Evolutionary conservation across 2,113 vertebrate genomes (phyloP).

Genomic region (Eleginops maclovinus): DNA sequence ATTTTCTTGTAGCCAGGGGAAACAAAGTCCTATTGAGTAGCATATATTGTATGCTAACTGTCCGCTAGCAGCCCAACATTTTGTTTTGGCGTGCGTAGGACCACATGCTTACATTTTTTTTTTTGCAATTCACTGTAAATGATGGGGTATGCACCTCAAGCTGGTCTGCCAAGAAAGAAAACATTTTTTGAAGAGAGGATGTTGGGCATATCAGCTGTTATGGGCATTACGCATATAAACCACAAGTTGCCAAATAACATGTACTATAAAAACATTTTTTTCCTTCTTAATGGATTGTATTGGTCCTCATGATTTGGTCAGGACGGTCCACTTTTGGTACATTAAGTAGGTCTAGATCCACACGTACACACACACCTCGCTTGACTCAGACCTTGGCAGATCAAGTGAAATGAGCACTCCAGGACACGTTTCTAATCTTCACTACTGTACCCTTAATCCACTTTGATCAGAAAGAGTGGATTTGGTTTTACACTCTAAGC

Average conservation of each 20-base stretch:
- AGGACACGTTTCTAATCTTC: constrained; percentile 69
- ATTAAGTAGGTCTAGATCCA: constrained; percentile 21
- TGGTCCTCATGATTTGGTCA: constrained; percentile 12
- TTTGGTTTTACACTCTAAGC: constrained; percentile 41
- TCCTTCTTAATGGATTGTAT: constrained; percentile 42
- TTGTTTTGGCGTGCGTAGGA: too few species aligned
- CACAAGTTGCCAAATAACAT: neutral
- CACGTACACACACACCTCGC: neutral
- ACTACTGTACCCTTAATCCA: constrained; percentile 69
- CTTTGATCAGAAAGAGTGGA: constrained; percentile 71
- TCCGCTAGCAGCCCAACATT: too few species aligned
- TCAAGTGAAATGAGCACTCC: constrained; percentile 54
- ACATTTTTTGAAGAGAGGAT: too few species aligned
- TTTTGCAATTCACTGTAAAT: too few species aligned
- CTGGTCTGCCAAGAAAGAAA: too few species aligned
- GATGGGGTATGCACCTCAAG: too few species aligned
- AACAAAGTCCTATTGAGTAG: too few species aligned
- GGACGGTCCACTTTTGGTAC: neutral
- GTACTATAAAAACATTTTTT: constrained; percentile 18
- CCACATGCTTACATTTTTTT: too few species aligned
- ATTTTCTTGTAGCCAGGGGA: too few species aligned
- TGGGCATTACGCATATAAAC: too few species aligned
- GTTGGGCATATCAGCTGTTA: too few species aligned
- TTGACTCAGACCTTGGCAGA: constrained; percentile 24
- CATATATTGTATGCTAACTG: too few species aligned